Percentiles rank a stretch among this genome's conserved stretches.
Evolutionary conservation across 2,113 vertebrate genomes (phyloP).

Genomic region (Pan paniscus): DNA sequence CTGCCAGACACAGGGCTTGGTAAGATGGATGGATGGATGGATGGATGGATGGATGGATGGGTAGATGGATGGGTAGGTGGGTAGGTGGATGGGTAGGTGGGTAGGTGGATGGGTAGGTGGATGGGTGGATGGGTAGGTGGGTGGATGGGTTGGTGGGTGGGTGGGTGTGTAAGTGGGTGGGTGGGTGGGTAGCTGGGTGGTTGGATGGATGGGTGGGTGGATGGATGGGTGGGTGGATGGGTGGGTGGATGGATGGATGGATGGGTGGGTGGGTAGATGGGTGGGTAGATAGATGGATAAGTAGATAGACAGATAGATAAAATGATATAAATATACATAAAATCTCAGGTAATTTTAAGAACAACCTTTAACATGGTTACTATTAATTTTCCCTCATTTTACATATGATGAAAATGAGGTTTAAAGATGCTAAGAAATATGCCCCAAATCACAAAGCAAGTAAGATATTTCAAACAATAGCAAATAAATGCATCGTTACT

Average conservation of each 20-base stretch:
- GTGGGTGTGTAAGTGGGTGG: accelerated
- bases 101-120: accelerated
- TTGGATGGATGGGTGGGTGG: accelerated
- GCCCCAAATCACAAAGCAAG: not conserved
- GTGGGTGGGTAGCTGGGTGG: accelerated
- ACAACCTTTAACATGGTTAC: not conserved
- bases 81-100: accelerated
- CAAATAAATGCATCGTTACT: not conserved
- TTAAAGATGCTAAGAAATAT: not conserved
- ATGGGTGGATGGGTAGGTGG: accelerated
- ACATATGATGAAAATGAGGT: not conserved
- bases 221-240: accelerated
- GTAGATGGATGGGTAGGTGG: accelerated
- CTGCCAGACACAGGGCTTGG: not conserved
- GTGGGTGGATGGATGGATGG: accelerated
- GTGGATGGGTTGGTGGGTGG: accelerated
- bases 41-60: not conserved
- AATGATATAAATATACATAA: not conserved
- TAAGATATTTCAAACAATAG: not conserved
- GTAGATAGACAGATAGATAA: not conserved
- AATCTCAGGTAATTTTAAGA: not conserved
- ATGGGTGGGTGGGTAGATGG: accelerated
- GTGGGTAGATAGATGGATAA: too few species aligned
- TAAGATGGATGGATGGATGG: not conserved
- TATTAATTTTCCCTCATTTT: not conserved